Evolutionary conservation across 2,113 vertebrate genomes (phyloP).

Genomic region (Corydoras sp.): DNA sequence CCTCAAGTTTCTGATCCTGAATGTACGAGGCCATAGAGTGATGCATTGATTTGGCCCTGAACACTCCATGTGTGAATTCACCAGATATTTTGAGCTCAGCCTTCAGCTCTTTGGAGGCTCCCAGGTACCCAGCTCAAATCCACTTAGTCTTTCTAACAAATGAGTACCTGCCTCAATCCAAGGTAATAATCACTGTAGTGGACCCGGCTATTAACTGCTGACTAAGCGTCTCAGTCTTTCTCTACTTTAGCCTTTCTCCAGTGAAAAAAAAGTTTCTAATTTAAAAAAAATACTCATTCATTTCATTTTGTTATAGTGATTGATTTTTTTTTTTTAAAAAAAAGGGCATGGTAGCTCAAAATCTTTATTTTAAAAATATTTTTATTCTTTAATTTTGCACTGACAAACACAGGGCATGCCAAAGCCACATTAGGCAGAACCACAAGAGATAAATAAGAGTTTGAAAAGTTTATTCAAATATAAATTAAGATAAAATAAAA

Average conservation of each 20-base stretch:
- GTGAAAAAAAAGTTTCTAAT: not conserved
- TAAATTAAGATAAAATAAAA: no score
- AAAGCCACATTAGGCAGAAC: not conserved
- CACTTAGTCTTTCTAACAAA: slow-evolving; percentile 50
- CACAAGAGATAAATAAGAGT: slow-evolving; percentile 2
- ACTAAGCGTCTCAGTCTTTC: slow-evolving; percentile 22
- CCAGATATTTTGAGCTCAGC: slow-evolving; percentile 58
- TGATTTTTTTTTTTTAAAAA: slow-evolving; percentile 27
- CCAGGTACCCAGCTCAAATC: slow-evolving; percentile 47
- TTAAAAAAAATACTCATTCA: not conserved
- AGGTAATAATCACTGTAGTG: slow-evolving; percentile 45
- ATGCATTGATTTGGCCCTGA: slow-evolving; percentile 72
- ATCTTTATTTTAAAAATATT: no score
- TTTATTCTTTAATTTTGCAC: no score
- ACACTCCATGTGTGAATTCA: slow-evolving; percentile 56
- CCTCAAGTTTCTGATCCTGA: slow-evolving; percentile 57
- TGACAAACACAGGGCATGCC: no score
- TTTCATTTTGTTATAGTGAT: slow-evolving; percentile 5
- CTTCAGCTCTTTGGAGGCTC: slow-evolving; percentile 59
- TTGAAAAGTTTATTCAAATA: no score
- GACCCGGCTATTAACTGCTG: slow-evolving; percentile 24
- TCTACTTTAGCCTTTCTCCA: not conserved
- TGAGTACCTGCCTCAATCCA: slow-evolving; percentile 42
- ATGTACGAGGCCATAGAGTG: slow-evolving; percentile 61
- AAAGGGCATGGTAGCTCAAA: not conserved